Evolutionary conservation across 2,888 invertebrate genomes (phyloP).

Genomic region (Tyria jacobaeae): DNA sequence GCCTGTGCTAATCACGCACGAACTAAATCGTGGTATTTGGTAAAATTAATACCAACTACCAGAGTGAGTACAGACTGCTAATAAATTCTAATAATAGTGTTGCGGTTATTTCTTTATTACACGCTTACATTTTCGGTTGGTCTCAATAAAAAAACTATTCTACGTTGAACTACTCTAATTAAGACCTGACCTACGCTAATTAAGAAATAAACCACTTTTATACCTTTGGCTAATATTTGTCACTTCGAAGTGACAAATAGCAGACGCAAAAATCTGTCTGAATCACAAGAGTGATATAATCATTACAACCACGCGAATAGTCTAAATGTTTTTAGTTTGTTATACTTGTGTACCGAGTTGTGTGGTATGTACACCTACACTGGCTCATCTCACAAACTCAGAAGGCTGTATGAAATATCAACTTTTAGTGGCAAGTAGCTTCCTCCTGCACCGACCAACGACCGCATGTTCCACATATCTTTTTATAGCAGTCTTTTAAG

Average conservation of each 20-base stretch:
- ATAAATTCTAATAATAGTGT: too few species aligned
- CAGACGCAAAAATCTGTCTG: constrained; percentile 10
- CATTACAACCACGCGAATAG: constrained; percentile 17
- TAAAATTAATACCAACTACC: too few species aligned
- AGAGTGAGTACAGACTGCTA: too few species aligned
- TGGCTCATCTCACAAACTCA: constrained; percentile 2
- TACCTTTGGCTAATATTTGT: neutral
- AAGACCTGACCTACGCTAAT: constrained; percentile 9
- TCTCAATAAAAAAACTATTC: neutral
- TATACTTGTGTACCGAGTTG: constrained; percentile 21
- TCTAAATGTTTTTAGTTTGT: constrained; percentile 34
- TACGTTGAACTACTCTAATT: neutral
- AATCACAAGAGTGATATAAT: constrained; percentile 19
- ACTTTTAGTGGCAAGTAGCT: constrained; percentile 19
- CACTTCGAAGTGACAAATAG: neutral
- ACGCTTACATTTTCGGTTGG: neutral
- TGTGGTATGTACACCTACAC: constrained; percentile 9
- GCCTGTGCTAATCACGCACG: too few species aligned
- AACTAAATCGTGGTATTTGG: too few species aligned
- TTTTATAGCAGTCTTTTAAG: constrained; percentile 13
- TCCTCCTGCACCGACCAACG: constrained; percentile 16
- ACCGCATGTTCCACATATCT: constrained; percentile 36
- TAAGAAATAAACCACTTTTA: neutral
- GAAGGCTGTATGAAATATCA: constrained; percentile 16
- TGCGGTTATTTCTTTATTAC: neutral